Evolutionary conservation across 2,888 invertebrate species (phyloP).

Genomic region (Megaustenia siamemsis): DNA sequence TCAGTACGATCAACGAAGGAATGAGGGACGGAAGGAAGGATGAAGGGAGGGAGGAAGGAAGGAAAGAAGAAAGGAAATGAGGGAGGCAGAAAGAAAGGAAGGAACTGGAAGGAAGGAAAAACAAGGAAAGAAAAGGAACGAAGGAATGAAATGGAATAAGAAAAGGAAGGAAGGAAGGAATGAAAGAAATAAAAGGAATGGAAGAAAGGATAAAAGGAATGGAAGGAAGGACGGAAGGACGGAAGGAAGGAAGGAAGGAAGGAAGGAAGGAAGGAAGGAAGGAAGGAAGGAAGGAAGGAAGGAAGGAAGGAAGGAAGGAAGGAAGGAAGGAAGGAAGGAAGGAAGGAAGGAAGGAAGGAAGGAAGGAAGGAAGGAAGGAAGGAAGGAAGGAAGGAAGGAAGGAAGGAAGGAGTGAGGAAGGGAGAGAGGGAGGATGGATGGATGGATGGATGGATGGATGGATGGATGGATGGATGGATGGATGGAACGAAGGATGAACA

Average conservation of each 20-base stretch:
- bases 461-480: too few species aligned
- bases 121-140: not conserved
- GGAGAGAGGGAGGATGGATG: not conserved
- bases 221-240: slow-evolving; percentile 27
- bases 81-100: not conserved
- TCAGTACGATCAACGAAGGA: slow-evolving; percentile 2
- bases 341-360: slow-evolving; percentile 19
- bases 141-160: not conserved
- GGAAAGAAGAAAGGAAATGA: not conserved
- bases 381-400: slow-evolving; percentile 29
- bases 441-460: too few species aligned
- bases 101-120: not conserved
- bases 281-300: slow-evolving; percentile 32
- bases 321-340: slow-evolving; percentile 36
- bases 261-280: slow-evolving; percentile 7
- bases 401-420: slow-evolving; percentile 1
- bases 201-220: slow-evolving; percentile 25
- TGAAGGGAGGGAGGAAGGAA: slow-evolving; percentile 26
- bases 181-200: slow-evolving; percentile 17
- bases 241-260: slow-evolving; percentile 13
- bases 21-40: slow-evolving; percentile 25
- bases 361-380: slow-evolving; percentile 27
- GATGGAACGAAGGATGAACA: not conserved
- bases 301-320: slow-evolving; percentile 24
- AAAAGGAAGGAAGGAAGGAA: slow-evolving; percentile 21